Percentiles rank a stretch among this genome's conserved stretches.
Conservation (phyloP, 2,888 invertebrate genomes). For the Choristoneura rosaceana region DNA sequence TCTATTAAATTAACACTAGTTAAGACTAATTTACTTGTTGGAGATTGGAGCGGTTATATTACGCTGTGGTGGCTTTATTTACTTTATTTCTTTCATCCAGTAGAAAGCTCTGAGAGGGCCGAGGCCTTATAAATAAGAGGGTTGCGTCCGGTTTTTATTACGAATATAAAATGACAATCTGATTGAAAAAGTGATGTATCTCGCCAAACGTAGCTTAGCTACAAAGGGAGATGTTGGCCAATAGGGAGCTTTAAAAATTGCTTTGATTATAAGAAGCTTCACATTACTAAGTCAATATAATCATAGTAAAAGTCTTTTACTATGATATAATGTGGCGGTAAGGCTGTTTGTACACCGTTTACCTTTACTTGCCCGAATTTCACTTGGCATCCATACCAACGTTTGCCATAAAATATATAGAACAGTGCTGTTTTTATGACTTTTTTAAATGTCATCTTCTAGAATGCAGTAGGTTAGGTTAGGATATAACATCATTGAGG, state of each 20-base stretch:
- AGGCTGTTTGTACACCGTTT: background rate
- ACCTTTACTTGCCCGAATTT: too few relatives aligned
- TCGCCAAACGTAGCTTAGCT: background rate
- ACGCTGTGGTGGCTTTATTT: constrained; percentile 19
- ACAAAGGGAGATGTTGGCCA: background rate
- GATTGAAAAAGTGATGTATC: constrained; percentile 20
- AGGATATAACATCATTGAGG: too few relatives aligned
- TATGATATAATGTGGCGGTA: background rate
- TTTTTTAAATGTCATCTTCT: too few relatives aligned
- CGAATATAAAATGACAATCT: constrained; percentile 26
- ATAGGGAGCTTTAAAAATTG: background rate
- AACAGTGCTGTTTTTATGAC: too few relatives aligned
- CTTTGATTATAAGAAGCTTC: background rate
- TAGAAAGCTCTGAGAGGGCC: constrained; percentile 21
- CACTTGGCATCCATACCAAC: too few relatives aligned
- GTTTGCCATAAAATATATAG: too few relatives aligned
- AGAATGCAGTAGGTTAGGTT: too few relatives aligned
- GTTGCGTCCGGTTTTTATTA: constrained; percentile 16
- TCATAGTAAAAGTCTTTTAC: too few relatives aligned
- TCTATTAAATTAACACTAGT: constrained; percentile 76
- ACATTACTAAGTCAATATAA: background rate
- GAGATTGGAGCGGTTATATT: constrained; percentile 73
- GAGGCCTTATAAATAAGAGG: constrained; percentile 20
- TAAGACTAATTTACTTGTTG: constrained; percentile 75
- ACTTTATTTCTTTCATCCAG: constrained; percentile 23